Evolutionary conservation across 1,140 invertebrate species (phyloP), one percentile per base, ranked within the genome.

Genomic region (Lasioglossum albipes): DNA sequence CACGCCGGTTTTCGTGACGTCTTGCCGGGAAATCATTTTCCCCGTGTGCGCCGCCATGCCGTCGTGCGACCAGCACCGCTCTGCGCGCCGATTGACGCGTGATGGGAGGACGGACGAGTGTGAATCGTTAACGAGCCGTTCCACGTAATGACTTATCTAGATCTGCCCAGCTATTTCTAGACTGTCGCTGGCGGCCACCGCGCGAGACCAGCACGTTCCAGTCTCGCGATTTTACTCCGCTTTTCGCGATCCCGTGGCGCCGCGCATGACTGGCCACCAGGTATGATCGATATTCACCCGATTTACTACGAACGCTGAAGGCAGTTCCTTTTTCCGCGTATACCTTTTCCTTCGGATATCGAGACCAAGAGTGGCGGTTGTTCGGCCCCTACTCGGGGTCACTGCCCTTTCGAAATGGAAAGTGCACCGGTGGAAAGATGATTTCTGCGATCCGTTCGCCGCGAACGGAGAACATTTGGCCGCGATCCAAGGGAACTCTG

Each of bases 101-200:
- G 61, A 73, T 54, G 7, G 22, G 49, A 70, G 57, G 57, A 9
- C 57, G n/a, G 70, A 57, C 16, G 16, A 20, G 52, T 16, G 69
- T 42, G 59, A 65, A 42, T 62, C 61, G 72, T 45, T 31, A 66
- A 68, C 62, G 31, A 67, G 20, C 52, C 42, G 61, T 86, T 82
- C 84, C 81, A 57, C 75, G 80, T 82, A 85, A 79, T 42, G 80
- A 79, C 72, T 80, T 84, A 85, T 85, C 84, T 85, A 67, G 84
- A 85, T 85, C 83, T 67, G 36, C 20, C 59, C 36, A 59, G 66
- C 66, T 85, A 85, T 85, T 85, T 85, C 75, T 79, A 82, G 67
- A 36, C 79, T 31, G 54, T 22, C 36, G 42, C 41, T 61, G 41
- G 16, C 36, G 49, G 65, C 45, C 45, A 57, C 42, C 49, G 12